Evolutionary conservation across 2,113 vertebrate species (phyloP).

Genomic region (Collichthys lucidus): DNA sequence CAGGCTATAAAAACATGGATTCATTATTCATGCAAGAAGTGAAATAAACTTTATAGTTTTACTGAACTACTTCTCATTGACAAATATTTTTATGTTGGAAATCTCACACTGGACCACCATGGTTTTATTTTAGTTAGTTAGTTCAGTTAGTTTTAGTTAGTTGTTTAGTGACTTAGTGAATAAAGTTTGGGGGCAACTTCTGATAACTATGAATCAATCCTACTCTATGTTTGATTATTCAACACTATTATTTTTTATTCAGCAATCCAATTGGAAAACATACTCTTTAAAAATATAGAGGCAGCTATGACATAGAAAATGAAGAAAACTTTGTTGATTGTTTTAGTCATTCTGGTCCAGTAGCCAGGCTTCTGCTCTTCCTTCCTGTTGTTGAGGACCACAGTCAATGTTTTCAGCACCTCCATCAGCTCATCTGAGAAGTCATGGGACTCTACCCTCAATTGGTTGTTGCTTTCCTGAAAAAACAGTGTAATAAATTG

Average conservation of each 20-base stretch:
- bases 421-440: slow-evolving; percentile 24
- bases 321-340: slow-evolving; percentile 52
- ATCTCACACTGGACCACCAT: too few species aligned
- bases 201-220: neutral
- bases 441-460: neutral
- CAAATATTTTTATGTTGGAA: too few species aligned
- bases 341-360: slow-evolving; percentile 41
- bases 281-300: neutral
- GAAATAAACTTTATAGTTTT: too few species aligned
- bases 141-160: too few species aligned
- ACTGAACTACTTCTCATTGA: too few species aligned
- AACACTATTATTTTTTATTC: fast-evolving
- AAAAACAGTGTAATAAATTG: too few species aligned
- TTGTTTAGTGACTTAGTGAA: too few species aligned
- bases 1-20: too few species aligned
- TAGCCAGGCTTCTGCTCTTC: slow-evolving; percentile 2
- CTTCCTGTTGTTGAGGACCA: neutral
- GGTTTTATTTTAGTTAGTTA: too few species aligned
- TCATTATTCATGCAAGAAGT: too few species aligned
- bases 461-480: neutral
- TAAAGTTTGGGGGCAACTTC: too few species aligned
- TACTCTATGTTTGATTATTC: neutral
- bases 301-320: slow-evolving; percentile 16
- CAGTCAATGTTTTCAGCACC: neutral
- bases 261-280: slow-evolving; percentile 1